A percentile compares a stretch with the other conserved stretches of the same genome.
phyloP scores from a whole-genome alignment of 2,888 invertebrate genomes.

The Vesta saturnalis region DNA sequence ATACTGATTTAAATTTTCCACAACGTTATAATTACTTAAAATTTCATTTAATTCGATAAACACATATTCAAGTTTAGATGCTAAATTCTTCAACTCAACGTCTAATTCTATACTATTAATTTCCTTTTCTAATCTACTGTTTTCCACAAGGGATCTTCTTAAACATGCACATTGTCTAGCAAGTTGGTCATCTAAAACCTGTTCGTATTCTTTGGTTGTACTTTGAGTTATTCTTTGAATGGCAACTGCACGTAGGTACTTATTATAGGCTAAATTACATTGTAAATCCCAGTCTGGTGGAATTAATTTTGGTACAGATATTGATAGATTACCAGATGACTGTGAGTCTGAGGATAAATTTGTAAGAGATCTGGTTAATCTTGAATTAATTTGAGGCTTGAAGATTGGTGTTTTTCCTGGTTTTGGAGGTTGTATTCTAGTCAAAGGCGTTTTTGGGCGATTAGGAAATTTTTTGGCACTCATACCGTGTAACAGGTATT shows the following conservation, averaged over 20 bases:
- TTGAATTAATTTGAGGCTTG: too few relatives aligned
- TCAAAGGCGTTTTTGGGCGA: too few relatives aligned
- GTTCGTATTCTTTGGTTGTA: slow-evolving; percentile 21
- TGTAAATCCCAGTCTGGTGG: too few relatives aligned
- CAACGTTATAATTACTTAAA: background rate
- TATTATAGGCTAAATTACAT: slow-evolving; percentile 39
- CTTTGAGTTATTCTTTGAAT: slow-evolving; percentile 31
- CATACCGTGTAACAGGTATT: too few relatives aligned
- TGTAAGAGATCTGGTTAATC: too few relatives aligned
- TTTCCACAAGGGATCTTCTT: slow-evolving; percentile 14
- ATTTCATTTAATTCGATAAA: background rate
- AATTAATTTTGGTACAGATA: too few relatives aligned
- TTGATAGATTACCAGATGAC: too few relatives aligned
- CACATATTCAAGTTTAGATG: background rate
- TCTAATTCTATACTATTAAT: background rate
- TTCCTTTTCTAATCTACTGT: background rate
- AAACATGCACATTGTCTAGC: slow-evolving; percentile 32
- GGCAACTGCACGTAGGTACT: slow-evolving; percentile 41
- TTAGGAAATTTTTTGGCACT: too few relatives aligned
- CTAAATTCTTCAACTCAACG: background rate
- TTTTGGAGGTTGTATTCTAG: too few relatives aligned
- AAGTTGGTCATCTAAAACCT: slow-evolving; percentile 35
- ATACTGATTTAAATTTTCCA: background rate
- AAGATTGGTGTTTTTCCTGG: too few relatives aligned
- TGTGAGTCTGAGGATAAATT: too few relatives aligned